Base-by-base conservation (phyloP, 2,113 vertebrate genomes). In the Alaudala cheleensis region DNA sequence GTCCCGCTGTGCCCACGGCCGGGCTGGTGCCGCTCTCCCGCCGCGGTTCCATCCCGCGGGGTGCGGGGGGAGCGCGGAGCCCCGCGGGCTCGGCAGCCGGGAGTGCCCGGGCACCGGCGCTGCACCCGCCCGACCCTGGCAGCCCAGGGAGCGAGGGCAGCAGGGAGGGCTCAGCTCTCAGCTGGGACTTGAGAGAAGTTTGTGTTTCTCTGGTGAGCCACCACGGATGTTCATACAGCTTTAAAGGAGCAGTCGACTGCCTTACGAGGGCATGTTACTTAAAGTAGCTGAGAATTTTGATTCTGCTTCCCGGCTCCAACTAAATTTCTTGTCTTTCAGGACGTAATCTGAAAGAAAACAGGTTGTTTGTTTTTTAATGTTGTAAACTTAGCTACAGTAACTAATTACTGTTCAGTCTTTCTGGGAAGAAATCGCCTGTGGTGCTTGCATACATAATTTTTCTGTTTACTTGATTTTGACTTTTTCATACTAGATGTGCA, bases 161-260 rank as follows among this genome's bases (percentile, higher is more conserved):
- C 53, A 5, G 12, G 1, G 47, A 16, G n/a, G 11, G 50, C 31
- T 78, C 20, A 5, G 47, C n/a, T 60, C 66, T 74, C 77, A 65
- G 81, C 91, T 78, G 85, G 67, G 57, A 91, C 87, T 73, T 22
- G 57, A 3, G 82, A 57, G 89, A 95, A 96, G 88, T 95, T 90
- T 92, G 33, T 64, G 64, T 62, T 88, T 20, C 65, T 10, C 39
- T 53, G 64, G 33, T 67, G 79, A 71, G 2, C 34, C 62, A 56
- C 51, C 42, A 8, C 50, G 45, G 62, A 1, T 81, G 49, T 61
- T 79, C 44, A 4, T n/a, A 1, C 33, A 10, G 76, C 70, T 79
- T 65, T 74, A 49, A 51, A 40, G 37, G 40, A 16, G 29, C 50
- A 9, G 26, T 10, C 57, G 22, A 33, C 65, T 31, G 45, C 28